Evolutionary conservation across 2,113 vertebrate genomes (phyloP).

Genomic region (Alligator mississippiensis): DNA sequence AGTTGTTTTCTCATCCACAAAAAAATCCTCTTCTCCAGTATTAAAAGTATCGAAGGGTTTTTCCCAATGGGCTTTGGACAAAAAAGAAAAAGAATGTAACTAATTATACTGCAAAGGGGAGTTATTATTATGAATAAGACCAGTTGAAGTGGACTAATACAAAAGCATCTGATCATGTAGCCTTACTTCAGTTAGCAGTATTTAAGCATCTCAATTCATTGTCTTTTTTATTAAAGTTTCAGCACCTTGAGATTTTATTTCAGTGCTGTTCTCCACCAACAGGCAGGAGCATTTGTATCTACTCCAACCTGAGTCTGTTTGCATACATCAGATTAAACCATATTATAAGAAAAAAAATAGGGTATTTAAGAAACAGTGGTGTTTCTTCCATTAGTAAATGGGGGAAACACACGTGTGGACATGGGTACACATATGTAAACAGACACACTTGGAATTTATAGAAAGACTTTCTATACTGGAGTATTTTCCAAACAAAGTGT

Average conservation of each 20-base stretch:
- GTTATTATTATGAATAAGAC: background rate
- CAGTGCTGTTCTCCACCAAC: background rate
- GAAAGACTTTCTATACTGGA: background rate
- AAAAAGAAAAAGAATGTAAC: constrained; percentile 8
- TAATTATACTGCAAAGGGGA: background rate
- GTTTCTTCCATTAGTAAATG: background rate
- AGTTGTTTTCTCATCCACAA: constrained; percentile 27
- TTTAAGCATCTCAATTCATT: too few relatives aligned
- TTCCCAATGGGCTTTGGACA: constrained; percentile 77
- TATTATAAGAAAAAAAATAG: background rate
- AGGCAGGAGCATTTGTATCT: background rate
- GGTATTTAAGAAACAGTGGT: background rate
- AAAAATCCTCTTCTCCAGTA: constrained; percentile 69
- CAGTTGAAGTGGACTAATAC: background rate
- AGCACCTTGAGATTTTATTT: background rate
- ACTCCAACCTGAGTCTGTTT: background rate
- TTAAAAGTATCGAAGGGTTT: constrained; percentile 71
- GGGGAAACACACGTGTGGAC: background rate
- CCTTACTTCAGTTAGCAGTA: background rate
- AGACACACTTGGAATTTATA: too few relatives aligned
- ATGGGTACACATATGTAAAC: too few relatives aligned
- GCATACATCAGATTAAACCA: background rate
- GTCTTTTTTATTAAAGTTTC: background rate
- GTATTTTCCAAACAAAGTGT: background rate
- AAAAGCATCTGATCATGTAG: background rate